Percentiles rank a stretch among this genome's conserved stretches.
Conservation (phyloP, 2,113 vertebrate genomes). For the Macroglossus sobrinus region DNA sequence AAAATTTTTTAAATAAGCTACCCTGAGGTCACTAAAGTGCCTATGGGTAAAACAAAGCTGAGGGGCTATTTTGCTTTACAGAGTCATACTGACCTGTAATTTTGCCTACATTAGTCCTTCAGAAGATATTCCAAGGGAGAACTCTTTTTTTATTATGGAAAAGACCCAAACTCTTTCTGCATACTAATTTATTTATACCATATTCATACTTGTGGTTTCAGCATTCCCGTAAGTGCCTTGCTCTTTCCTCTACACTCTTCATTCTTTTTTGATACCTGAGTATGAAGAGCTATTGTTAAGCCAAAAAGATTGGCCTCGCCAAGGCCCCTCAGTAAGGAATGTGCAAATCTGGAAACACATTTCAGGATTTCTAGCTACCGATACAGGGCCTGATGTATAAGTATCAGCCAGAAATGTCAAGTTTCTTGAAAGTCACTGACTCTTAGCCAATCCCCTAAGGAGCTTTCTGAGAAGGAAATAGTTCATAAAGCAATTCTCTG, state of each 20-base stretch:
- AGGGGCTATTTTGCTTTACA: background rate
- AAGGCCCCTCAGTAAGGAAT: slow-evolving; percentile 3
- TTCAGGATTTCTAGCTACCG: slow-evolving; percentile 41
- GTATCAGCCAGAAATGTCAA: slow-evolving; percentile 19
- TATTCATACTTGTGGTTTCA: background rate
- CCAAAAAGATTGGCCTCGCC: background rate
- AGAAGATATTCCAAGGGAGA: slow-evolving; percentile 31
- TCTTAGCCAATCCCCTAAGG: background rate
- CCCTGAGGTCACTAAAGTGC: background rate
- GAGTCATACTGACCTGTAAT: background rate
- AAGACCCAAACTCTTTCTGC: background rate
- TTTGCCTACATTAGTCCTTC: slow-evolving; percentile 29
- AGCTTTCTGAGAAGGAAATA: slow-evolving; percentile 22
- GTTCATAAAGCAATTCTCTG: slow-evolving; percentile 36
- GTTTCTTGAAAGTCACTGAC: slow-evolving; percentile 18
- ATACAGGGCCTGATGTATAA: background rate
- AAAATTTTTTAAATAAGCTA: background rate
- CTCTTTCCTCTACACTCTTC: slow-evolving; percentile 5
- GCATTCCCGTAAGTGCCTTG: slow-evolving; percentile 31
- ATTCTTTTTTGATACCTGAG: background rate
- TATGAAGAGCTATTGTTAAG: slow-evolving; percentile 2
- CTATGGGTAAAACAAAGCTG: background rate
- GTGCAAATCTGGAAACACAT: slow-evolving; percentile 33
- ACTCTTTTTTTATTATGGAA: slow-evolving; percentile 1
- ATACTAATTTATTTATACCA: slow-evolving; percentile 16